Base-by-base conservation (phyloP, 2,888 invertebrate genomes). In the Resseliella maxima region DNA sequence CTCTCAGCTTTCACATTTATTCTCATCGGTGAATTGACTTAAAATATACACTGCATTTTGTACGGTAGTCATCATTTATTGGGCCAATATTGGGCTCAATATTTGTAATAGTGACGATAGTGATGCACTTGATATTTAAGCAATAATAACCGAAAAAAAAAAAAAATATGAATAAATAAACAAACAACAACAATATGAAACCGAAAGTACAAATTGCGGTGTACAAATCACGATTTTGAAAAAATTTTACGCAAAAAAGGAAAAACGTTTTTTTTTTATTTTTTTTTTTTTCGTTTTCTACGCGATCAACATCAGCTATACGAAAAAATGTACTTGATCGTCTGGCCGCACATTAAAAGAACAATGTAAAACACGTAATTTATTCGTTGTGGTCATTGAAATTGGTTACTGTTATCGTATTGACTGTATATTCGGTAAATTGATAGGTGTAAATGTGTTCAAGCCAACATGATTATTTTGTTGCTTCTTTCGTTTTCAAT, bases 291-390 rank as follows among this genome's bases (percentile, higher is more conserved):
- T 50, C 41, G 12, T 41, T 12, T 50, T 18, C 46, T 15, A 8
- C 18, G 46, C 2, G 18, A 50, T 2, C 12, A 50, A 8, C 12
- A 10, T 12, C 45, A 45, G 12, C 45, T 45, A 45, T 45, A 50
- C 46, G 18, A 15, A 50, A 50, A 50, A 12, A 41, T 50, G 18
- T 15, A 50, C 46, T 50, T 50, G 46, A 18, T 50, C 18, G 8
- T 50, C 46, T 72, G 72, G 31, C 10, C 72, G 31, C 59, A 59
- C n/a, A 18, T 50, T 18, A 59, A 72, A 15, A 72, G 72, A 72
- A 72, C 72, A 72, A 72, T 72, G 72, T 72, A 72, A 72, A 72
- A 72, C 72, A 72, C 72, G 72, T 72, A 72, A 72, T 72, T 72
- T 31, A 72, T 72, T 72, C 72, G 31, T 31, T n/a, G 72, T 72